phyloP scores from a whole-genome alignment of 2,888 invertebrate species.

The Anthoptus insignis region DNA sequence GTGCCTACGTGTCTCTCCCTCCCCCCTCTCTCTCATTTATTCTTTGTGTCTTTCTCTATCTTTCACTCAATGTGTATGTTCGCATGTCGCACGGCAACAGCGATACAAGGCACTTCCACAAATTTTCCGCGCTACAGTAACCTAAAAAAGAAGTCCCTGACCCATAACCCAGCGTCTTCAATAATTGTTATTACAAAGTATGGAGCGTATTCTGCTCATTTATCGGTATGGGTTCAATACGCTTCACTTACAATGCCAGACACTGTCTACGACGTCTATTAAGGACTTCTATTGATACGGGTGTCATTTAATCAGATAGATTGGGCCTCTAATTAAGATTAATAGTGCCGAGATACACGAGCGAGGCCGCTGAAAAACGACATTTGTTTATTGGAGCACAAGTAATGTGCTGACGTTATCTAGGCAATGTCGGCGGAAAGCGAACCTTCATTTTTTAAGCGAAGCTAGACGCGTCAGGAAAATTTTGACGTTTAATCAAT shows the following conservation, averaged over 20 bases:
- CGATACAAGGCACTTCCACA: too few species aligned
- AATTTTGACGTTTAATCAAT: conserved; percentile 14
- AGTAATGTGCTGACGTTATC: conserved; percentile 9
- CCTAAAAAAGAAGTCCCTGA: background rate
- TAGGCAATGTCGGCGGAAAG: conserved; percentile 1
- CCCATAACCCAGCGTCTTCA: background rate
- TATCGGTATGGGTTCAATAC: conserved; percentile 30
- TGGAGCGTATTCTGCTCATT: conserved; percentile 22
- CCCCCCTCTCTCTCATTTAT: too few species aligned
- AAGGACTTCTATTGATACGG: conserved; percentile 39
- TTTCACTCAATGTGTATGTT: too few species aligned
- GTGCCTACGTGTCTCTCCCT: too few species aligned
- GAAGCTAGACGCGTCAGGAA: conserved; percentile 16
- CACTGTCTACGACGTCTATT: conserved; percentile 37
- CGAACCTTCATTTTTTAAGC: conserved; percentile 8
- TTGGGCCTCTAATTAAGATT: conserved; percentile 57
- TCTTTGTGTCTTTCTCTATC: too few species aligned
- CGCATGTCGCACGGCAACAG: too few species aligned
- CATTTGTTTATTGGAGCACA: conserved; percentile 9
- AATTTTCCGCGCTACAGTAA: too few species aligned
- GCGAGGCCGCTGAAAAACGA: conserved; percentile 12
- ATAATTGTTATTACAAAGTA: conserved; percentile 1
- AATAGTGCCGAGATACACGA: conserved; percentile 48
- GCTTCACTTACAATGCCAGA: conserved; percentile 27
- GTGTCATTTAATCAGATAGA: conserved; percentile 40